Conservation (phyloP, 1,140 invertebrate genomes). For the Pectinophora gossypiella region DNA sequence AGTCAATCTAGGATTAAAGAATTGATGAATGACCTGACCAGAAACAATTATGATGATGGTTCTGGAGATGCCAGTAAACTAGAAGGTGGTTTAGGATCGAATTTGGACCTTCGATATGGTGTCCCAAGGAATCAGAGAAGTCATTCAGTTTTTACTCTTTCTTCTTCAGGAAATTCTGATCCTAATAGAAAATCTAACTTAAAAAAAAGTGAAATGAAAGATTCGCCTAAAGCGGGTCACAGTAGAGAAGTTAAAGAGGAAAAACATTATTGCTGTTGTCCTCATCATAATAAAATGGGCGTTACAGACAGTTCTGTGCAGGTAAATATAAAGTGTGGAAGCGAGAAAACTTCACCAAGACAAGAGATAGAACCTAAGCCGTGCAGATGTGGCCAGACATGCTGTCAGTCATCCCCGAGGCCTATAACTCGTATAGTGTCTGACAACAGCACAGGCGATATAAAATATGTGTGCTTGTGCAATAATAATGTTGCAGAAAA, state of each 20-base stretch:
- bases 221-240: conserved; percentile 19
- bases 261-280: conserved; percentile 32
- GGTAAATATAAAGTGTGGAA: conserved; percentile 43
- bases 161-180: conserved; percentile 50
- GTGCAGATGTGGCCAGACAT: conserved; percentile 14
- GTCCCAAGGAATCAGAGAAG: conserved; percentile 41
- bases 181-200: conserved; percentile 29
- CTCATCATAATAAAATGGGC: conserved; percentile 34
- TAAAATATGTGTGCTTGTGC: conserved; percentile 62
- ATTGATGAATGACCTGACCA: conserved; percentile 56
- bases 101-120: conserved; percentile 23
- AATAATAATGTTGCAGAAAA: conserved; percentile 13
- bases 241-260: conserved; percentile 26
- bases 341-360: neutral
- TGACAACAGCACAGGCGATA: conserved; percentile 29
- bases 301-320: conserved; percentile 52
- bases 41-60: conserved; percentile 62
- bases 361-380: neutral
- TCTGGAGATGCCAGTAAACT: conserved; percentile 63
- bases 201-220: conserved; percentile 31
- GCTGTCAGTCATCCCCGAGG: conserved; percentile 10
- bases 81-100: conserved; percentile 35
- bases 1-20: conserved; percentile 44
- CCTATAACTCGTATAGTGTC: neutral
- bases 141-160: conserved; percentile 65